These are phyloP conservation scores for Prosopocoilus inquinatus DNA, from an alignment of 2,888 invertebrate genomes.

Conservation along the genomic window DNA sequence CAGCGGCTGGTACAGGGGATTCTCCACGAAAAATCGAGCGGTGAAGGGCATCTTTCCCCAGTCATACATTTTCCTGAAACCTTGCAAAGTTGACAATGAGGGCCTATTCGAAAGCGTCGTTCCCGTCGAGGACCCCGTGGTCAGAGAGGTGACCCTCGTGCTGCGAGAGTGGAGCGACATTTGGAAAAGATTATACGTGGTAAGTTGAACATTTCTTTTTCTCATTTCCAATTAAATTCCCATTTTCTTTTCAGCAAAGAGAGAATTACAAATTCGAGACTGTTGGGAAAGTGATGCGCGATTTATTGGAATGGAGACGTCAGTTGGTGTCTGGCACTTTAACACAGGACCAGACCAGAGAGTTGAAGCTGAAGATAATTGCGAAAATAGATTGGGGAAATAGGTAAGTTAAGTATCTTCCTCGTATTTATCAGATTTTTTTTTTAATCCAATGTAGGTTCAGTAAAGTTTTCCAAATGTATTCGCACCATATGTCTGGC, in stretches of 20 bases:
- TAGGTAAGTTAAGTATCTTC: conserved; percentile 64
- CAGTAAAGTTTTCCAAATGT: too few relatives aligned
- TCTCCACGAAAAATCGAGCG: conserved; percentile 70
- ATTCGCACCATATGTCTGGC: too few relatives aligned
- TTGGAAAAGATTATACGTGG: conserved; percentile 91
- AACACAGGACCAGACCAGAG: conserved; percentile 87
- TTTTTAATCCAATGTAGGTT: neutral
- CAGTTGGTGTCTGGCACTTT: conserved; percentile 84
- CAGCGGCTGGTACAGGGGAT: conserved; percentile 87
- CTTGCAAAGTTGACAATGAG: conserved; percentile 79
- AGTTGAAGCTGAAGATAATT: conserved; percentile 81
- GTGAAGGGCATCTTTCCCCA: conserved; percentile 77
- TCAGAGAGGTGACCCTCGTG: conserved; percentile 86
- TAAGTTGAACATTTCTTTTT: conserved; percentile 51
- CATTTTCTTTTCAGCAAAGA: conserved; percentile 61
- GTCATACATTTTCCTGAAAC: conserved; percentile 74
- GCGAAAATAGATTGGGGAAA: conserved; percentile 96
- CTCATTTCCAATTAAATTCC: neutral
- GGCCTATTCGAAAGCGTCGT: conserved; percentile 68
- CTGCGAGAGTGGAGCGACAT: conserved; percentile 90
- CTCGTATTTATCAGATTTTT: conserved; percentile 9
- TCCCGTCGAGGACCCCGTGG: conserved; percentile 84
- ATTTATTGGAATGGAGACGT: conserved; percentile 80
- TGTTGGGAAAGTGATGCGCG: conserved; percentile 85
- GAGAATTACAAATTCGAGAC: conserved; percentile 83